A percentile compares a stretch with the other conserved stretches of the same genome.
Conservation (phyloP, 2,797 vertebrate genomes). For the Pipistrellus pygmaeus region DNA sequence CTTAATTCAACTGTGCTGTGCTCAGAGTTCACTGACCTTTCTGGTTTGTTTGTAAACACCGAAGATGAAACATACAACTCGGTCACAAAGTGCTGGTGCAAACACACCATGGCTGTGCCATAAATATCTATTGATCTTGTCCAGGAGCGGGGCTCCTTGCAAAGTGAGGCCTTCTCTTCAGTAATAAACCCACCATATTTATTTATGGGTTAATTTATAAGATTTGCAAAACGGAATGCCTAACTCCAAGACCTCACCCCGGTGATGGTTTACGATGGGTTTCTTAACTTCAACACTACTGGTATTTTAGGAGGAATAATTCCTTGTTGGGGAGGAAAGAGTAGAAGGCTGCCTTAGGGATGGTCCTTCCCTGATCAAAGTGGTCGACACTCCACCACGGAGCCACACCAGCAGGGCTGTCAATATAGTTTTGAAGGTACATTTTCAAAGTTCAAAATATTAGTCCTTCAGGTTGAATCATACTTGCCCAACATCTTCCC, state of each 20-base stretch:
- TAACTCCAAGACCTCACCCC: background rate
- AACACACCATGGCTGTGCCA: background rate
- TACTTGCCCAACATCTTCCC: background rate
- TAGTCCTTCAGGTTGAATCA: background rate
- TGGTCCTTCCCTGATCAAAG: too few relatives aligned
- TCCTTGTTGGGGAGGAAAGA: background rate
- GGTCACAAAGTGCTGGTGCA: background rate
- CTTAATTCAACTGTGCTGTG: slow-evolving; percentile 69
- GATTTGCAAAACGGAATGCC: slow-evolving; percentile 5
- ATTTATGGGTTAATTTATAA: slow-evolving; percentile 32
- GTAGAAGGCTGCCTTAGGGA: fast-evolving
- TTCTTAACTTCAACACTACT: background rate
- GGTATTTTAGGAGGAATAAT: background rate
- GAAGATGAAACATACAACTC: background rate
- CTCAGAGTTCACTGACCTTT: slow-evolving; percentile 40
- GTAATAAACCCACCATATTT: slow-evolving; percentile 21
- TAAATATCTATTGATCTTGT: slow-evolving; percentile 29
- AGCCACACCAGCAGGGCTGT: too few relatives aligned
- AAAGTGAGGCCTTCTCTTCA: background rate
- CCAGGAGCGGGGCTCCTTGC: background rate
- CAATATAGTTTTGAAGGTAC: background rate
- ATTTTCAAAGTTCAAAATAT: background rate
- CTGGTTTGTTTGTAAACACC: slow-evolving; percentile 44
- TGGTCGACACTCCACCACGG: too few relatives aligned
- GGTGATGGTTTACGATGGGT: background rate